Base-by-base conservation (phyloP, 2,113 vertebrate genomes). In the Psammodynastes pulverulentus region DNA sequence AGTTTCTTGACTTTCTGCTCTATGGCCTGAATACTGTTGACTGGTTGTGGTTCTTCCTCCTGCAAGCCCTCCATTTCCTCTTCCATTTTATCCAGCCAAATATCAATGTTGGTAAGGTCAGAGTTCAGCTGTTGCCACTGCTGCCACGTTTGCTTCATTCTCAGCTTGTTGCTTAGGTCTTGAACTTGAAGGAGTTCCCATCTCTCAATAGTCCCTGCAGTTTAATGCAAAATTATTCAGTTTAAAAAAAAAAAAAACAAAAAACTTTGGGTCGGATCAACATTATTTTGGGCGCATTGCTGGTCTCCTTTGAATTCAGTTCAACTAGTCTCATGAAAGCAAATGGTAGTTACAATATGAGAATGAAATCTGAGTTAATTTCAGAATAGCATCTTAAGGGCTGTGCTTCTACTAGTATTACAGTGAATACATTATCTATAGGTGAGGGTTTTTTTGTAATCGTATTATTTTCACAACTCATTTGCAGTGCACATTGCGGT, bases 131-230 rank as follows among this genome's bases (percentile, higher is more conserved):
- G 98, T 94, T 98, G 97, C 98, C 97, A 97, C 91, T 97, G 97
- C 95, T 98, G 96, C 92, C 97, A 86, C 51, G 97, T 97, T 92
- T 96, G 97, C 92, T 98, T 97, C 89, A 96, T 90, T 56, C 97
- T 93, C 0, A 97, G 93, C 49, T 98, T 96, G 1, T 94, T 94
- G 92, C 92, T 95, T 54, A 97, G 95, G 43, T 97, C 97, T 53
- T 97, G 98, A 0, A 97, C 98, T 93, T 98, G 98, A 0, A 98
- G 95, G 93, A 98, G 97, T 95, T 99, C 98, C 99, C 99, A 99
- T 91, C 98, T 98, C 93, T 98, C 98, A n/a, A 99, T 98, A 95
- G 98, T 97, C 45, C 98, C 99, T 99, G 95, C 84, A 93, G 88
- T 19, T 48, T 21, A 54, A 19, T 5, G 54, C 52, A 92, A 9